Evolutionary conservation across 1,140 invertebrate species (phyloP).

Genomic region (Pseudomyrmex pallidus): DNA sequence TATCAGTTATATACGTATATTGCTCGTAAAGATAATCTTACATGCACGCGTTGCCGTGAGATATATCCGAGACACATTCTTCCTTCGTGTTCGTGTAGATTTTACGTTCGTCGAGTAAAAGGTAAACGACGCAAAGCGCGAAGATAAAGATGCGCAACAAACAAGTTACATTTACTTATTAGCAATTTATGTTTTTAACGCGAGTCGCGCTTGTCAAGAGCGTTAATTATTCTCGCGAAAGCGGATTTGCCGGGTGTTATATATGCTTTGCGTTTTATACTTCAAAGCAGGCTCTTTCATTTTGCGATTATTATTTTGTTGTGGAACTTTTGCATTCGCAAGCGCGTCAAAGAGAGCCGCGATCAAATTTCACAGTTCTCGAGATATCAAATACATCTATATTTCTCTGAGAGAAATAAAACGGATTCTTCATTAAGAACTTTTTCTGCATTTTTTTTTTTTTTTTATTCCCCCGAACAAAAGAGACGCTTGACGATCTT

Average conservation of each 20-base stretch:
- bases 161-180: not conserved
- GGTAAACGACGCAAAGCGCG: not conserved
- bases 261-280: not conserved
- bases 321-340: conserved; percentile 22
- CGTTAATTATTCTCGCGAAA: not conserved
- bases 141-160: not conserved
- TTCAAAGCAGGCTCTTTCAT: not conserved
- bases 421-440: conserved; percentile 26
- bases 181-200: not conserved
- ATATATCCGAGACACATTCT: not conserved
- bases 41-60: not conserved
- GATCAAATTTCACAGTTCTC: conserved; percentile 1
- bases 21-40: not conserved
- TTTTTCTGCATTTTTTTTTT: conserved; percentile 11
- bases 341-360: conserved; percentile 32
- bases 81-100: not conserved
- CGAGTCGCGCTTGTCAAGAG: not conserved
- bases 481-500: conserved; percentile 34
- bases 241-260: not conserved
- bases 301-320: conserved; percentile 26
- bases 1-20: not conserved
- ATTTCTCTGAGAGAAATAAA: conserved; percentile 19
- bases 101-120: not conserved
- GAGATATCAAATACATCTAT: conserved; percentile 23
- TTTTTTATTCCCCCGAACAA: conserved; percentile 3